Conservation (phyloP, 1,140 invertebrate species). For the Mamestra configurata region DNA sequence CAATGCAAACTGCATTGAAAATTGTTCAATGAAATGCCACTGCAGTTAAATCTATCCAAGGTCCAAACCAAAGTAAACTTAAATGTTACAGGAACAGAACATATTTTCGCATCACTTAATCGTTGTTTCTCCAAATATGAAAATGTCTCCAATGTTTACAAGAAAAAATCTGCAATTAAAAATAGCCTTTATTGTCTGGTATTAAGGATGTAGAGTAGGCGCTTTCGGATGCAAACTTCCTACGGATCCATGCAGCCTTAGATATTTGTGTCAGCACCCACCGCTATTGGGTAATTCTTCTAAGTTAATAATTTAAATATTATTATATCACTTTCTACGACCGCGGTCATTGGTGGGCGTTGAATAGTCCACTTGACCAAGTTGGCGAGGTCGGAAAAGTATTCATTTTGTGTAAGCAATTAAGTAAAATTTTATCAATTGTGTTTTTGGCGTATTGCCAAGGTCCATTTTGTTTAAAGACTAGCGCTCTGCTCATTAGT, state of each 20-base stretch:
- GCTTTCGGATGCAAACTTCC: constrained; percentile 9
- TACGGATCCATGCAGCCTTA: constrained; percentile 15
- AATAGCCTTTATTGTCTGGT: constrained; percentile 1
- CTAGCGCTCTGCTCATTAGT: neutral
- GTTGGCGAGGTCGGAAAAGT: constrained; percentile 19
- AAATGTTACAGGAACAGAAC: neutral
- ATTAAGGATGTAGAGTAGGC: neutral
- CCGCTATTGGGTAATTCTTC: constrained; percentile 4
- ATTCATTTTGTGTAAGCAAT: constrained; percentile 5
- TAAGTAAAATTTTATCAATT: constrained; percentile 4
- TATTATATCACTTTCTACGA: constrained; percentile 31
- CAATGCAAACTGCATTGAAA: neutral
- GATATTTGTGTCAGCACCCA: neutral
- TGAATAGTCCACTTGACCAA: constrained; percentile 26
- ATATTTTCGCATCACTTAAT: constrained; percentile 1
- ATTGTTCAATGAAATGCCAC: neutral
- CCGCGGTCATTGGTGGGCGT: constrained; percentile 21
- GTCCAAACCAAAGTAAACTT: neutral
- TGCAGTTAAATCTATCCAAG: neutral
- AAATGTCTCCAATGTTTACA: neutral
- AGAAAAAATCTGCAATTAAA: neutral
- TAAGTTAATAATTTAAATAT: constrained; percentile 15
- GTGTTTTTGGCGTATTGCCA: neutral
- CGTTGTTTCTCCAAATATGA: constrained; percentile 6
- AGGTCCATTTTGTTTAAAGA: neutral